Base-by-base conservation (phyloP, 2,888 invertebrate genomes). In the Adelognathus sp. region DNA sequence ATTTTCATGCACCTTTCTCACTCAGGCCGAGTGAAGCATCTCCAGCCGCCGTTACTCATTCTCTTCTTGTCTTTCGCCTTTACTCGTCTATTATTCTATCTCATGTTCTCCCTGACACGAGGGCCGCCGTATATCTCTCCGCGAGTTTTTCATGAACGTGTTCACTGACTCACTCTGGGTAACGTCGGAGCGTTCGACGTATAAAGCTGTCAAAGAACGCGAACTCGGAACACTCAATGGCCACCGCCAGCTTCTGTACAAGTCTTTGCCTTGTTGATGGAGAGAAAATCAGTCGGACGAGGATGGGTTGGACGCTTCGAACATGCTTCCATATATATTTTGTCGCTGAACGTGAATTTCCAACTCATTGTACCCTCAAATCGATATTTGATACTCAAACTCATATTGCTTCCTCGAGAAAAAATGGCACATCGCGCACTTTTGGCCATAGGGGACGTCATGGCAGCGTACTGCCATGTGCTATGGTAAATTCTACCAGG, bases 151-250 rank as follows among this genome's bases (percentile, higher is more conserved):
- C 60, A 61, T 54, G 52, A 66, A 54, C 52, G 56, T 33, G 64
- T 81, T 72, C 70, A 60, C 54, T 41, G 60, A 41, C 78, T 72
- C 79, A 78, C 67, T 70, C 56, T 72, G 64, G 46, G 56, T 46
- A 69, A 54, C 31, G 54, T 44, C 18, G 18, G 52, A 58, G 74
- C 71, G 83, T 83, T 86, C 83, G 78, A 81, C 87, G 83, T 82
- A 63, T 61, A 84, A 84, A 83, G 84, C 79, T 82, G 85, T 86
- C 85, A 87, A 86, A 84, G 84, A 82, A 83, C 82, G 39, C 39
- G 82, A 85, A 27, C 52, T 44, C 18, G 70, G 75, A 80, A 83
- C 81, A 52, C 75, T 80, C 39, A 33, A 29, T 44, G 18, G 29
- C 50, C 54, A 31, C 33, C 31, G n/a, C 5, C 44, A n/a, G 46